Percentiles rank a stretch among this genome's conserved stretches.
phyloP scores from a whole-genome alignment of 2,113 vertebrate genomes.

The Tricholaema leucomelas region DNA sequence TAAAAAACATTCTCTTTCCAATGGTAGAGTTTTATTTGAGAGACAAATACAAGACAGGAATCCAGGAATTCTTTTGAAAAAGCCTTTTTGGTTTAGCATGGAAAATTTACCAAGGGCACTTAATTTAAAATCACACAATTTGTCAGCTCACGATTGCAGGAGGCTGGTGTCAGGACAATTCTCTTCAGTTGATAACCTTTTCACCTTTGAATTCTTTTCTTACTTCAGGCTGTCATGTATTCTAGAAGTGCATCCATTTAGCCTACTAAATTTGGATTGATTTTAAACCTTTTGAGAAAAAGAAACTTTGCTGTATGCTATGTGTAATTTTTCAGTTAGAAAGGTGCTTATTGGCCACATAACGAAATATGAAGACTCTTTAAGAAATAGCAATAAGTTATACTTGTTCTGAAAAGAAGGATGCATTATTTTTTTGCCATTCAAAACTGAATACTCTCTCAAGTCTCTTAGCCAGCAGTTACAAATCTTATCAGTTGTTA shows the following conservation, averaged over 20 bases:
- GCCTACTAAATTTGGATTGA: slow-evolving; percentile 60
- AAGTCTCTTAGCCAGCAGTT: neutral
- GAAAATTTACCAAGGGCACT: slow-evolving; percentile 40
- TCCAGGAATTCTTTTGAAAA: neutral
- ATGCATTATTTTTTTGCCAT: neutral
- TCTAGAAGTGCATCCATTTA: slow-evolving; percentile 47
- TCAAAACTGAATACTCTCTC: neutral
- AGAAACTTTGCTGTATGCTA: neutral
- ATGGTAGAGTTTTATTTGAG: slow-evolving; percentile 11
- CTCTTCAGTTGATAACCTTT: slow-evolving; percentile 75
- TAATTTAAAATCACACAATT: slow-evolving; percentile 70
- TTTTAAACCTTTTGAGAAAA: slow-evolving; percentile 24
- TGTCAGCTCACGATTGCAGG: slow-evolving; percentile 56
- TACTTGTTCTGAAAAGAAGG: neutral
- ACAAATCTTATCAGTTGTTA: neutral
- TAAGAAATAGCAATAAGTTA: neutral
- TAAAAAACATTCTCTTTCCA: slow-evolving; percentile 15
- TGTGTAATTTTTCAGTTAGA: neutral
- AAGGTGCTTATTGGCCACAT: neutral
- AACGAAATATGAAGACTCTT: neutral
- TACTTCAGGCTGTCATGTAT: slow-evolving; percentile 44
- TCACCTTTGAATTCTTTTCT: slow-evolving; percentile 71
- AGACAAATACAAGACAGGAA: neutral
- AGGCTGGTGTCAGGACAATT: slow-evolving; percentile 69
- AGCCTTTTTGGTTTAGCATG: neutral